These are phyloP conservation scores for Coendou prehensilis DNA, from an alignment of 2,797 vertebrate genomes.

Conservation along the genomic window DNA sequence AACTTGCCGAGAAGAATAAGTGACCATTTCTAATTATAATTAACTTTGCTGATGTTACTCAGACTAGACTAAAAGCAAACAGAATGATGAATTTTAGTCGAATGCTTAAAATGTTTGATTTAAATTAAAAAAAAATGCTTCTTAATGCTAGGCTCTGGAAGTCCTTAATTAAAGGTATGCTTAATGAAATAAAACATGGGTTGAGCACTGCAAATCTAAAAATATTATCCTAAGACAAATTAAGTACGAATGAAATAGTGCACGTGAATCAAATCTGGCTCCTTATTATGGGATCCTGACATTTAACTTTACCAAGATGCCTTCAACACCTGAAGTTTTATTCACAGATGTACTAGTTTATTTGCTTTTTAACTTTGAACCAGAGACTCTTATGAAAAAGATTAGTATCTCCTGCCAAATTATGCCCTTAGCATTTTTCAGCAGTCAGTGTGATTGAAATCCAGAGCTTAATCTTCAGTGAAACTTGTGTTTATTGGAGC, in stretches of 20 bases:
- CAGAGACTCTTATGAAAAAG: conserved; percentile 30
- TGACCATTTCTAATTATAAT: background rate
- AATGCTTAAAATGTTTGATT: conserved; percentile 42
- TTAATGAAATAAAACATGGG: conserved; percentile 48
- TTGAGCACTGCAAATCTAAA: background rate
- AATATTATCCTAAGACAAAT: background rate
- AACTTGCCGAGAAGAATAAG: conserved; percentile 8
- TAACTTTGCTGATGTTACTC: conserved; percentile 9
- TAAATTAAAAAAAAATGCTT: conserved; percentile 52
- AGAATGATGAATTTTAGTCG: conserved; percentile 2
- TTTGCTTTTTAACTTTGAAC: conserved; percentile 68
- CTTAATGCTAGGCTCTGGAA: background rate
- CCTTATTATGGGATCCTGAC: background rate
- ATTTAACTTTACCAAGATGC: background rate
- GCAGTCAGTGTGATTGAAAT: conserved; percentile 42
- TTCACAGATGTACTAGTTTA: conserved; percentile 45
- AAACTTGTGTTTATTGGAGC: conserved; percentile 67
- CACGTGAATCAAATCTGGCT: background rate
- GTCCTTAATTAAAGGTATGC: background rate
- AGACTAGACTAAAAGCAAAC: conserved; percentile 46
- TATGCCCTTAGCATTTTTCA: background rate
- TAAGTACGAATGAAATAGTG: background rate
- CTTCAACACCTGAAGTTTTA: conserved; percentile 49
- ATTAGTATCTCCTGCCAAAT: conserved; percentile 40
- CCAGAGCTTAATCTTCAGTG: background rate